These are phyloP conservation scores for Drosophila stalkeri DNA, from an alignment of 2,888 invertebrate genomes.

Conservation along the genomic window DNA sequence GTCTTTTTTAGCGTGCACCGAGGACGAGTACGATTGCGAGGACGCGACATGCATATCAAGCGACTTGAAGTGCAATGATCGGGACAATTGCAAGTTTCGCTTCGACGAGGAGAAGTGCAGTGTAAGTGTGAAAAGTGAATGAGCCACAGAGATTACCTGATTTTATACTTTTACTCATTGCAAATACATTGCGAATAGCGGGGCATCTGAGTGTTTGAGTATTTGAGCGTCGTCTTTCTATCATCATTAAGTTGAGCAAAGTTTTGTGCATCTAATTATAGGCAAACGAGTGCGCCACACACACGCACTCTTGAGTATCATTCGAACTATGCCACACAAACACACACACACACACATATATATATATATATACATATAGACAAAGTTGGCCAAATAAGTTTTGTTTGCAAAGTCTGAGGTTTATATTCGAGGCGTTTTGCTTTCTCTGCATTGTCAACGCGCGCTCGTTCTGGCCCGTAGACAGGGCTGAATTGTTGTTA, in stretches of 20 bases:
- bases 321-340: slow-evolving; percentile 52
- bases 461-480: background rate
- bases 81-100: slow-evolving; percentile 92
- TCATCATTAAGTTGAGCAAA: slow-evolving; percentile 21
- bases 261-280: slow-evolving; percentile 64
- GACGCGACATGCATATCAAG: slow-evolving; percentile 93
- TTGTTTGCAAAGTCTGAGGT: slow-evolving; percentile 64
- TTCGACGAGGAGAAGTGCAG: slow-evolving; percentile 89
- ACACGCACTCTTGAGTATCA: slow-evolving; percentile 5
- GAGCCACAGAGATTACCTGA: background rate
- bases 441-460: slow-evolving; percentile 15
- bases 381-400: slow-evolving; percentile 73
- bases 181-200: background rate
- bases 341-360: slow-evolving; percentile 15
- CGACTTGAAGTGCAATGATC: slow-evolving; percentile 89
- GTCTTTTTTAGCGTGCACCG: slow-evolving; percentile 55
- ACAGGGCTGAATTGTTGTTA: slow-evolving; percentile 2
- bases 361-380: background rate
- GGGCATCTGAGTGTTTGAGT: background rate
- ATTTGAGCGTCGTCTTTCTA: background rate
- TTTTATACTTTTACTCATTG: background rate
- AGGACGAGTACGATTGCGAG: slow-evolving; percentile 92
- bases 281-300: slow-evolving; percentile 32
- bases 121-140: slow-evolving; percentile 83
- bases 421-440: slow-evolving; percentile 46